Conservation (phyloP, 2,888 invertebrate genomes). For the Acanthococcus lagerstroemiae region DNA sequence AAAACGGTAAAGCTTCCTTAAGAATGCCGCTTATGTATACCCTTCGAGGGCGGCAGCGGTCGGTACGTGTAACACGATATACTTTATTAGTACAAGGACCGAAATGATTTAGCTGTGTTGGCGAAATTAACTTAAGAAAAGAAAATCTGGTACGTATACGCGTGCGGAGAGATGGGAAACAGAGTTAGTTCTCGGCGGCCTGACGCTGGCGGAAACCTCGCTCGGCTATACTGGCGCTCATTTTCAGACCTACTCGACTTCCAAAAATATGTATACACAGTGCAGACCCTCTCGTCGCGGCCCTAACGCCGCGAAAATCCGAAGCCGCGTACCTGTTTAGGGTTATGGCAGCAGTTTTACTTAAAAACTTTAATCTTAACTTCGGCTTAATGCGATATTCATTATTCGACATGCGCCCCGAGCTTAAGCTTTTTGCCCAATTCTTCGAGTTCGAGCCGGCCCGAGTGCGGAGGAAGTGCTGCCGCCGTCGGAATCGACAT, state of each 20-base stretch:
- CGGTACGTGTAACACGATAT: conserved; percentile 11
- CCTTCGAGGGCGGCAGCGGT: neutral
- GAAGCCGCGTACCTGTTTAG: neutral
- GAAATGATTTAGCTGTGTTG: conserved; percentile 23
- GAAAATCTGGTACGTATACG: neutral
- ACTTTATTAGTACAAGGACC: conserved; percentile 20
- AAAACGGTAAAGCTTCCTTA: neutral
- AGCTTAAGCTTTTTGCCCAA: neutral
- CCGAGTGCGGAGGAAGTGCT: no score
- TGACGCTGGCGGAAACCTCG: no score
- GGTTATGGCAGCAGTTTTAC: neutral
- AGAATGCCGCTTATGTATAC: neutral
- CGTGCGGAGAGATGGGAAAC: neutral
- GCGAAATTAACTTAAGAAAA: neutral
- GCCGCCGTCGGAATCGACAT: no score
- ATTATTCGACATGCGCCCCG: neutral
- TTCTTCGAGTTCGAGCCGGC: neutral
- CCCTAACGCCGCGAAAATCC: neutral
- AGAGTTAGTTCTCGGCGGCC: neutral
- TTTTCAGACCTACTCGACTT: neutral
- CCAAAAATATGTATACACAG: no score
- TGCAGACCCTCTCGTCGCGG: no score
- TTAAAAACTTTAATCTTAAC: neutral
- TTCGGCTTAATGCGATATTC: neutral
- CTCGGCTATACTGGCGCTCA: no score